These are phyloP conservation scores for Ammospiza nelsoni DNA, from an alignment of 2,113 vertebrate species.

Conservation along the genomic window DNA sequence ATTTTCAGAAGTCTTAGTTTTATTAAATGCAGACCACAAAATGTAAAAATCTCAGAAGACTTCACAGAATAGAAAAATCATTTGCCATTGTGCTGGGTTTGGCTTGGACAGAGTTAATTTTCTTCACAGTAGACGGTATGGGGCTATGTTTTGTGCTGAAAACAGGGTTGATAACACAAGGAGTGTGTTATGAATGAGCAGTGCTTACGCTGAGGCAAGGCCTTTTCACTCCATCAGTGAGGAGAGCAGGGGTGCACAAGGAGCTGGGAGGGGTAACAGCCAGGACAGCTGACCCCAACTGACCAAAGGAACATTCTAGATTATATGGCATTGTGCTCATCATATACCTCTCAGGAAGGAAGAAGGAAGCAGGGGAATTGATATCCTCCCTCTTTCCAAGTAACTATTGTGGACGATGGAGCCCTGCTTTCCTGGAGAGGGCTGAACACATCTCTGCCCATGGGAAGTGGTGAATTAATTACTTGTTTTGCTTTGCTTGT, in stretches of 20 bases:
- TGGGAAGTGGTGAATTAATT: neutral
- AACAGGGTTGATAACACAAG: neutral
- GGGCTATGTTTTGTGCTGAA: neutral
- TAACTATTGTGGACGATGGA: neutral
- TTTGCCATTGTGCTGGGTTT: neutral
- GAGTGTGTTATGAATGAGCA: neutral
- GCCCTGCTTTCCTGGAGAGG: neutral
- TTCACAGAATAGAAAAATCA: neutral
- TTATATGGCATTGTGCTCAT: accelerated
- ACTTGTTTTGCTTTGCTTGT: neutral
- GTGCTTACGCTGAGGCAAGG: neutral
- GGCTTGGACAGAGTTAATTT: neutral
- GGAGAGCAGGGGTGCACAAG: too few species aligned
- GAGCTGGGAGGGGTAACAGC: neutral
- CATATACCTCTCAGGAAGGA: neutral
- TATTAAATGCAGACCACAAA: neutral
- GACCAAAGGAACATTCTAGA: neutral
- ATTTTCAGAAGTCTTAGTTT: neutral
- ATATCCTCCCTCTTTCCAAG: neutral
- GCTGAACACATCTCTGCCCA: neutral
- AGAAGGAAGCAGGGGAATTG: neutral
- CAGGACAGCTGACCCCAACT: neutral
- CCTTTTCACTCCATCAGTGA: neutral
- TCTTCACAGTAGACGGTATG: neutral
- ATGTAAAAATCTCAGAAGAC: neutral